Conservation (phyloP, 1,140 invertebrate species). For the Listronotus oregonensis region DNA sequence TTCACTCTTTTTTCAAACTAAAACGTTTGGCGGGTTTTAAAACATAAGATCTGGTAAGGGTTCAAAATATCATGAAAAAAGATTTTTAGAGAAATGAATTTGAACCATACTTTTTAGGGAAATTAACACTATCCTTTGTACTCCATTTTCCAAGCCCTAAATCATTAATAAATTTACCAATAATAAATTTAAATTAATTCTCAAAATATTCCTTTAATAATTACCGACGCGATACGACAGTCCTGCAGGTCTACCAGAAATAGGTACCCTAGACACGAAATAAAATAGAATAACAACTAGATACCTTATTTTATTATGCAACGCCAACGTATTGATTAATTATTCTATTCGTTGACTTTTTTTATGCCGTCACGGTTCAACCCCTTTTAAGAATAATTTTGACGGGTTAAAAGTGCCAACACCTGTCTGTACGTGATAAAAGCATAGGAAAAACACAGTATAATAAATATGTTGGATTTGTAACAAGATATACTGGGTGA, state of each 20-base stretch:
- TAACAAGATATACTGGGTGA: not conserved
- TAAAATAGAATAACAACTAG: conserved; percentile 28
- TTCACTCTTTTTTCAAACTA: no score
- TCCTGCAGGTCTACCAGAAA: conserved; percentile 14
- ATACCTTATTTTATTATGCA: conserved; percentile 27
- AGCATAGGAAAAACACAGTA: no score
- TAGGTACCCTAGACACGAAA: conserved; percentile 18
- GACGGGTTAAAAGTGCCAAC: conserved; percentile 26
- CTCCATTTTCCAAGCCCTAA: no score
- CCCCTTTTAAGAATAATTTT: conserved; percentile 24
- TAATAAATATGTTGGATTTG: no score
- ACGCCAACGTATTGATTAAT: conserved; percentile 33
- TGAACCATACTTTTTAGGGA: no score
- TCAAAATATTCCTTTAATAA: conserved; percentile 1
- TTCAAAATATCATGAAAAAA: no score
- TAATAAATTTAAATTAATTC: no score
- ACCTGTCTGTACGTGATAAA: conserved; percentile 19
- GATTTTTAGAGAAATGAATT: no score
- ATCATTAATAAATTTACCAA: no score
- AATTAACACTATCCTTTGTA: no score
- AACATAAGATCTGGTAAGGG: no score
- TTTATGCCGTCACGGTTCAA: conserved; percentile 29
- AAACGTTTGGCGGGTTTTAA: no score
- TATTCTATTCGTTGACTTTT: conserved; percentile 31
- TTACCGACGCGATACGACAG: conserved; percentile 7